Evolutionary conservation across 2,113 vertebrate genomes (phyloP).

Genomic region (Melanotaenia duboulayi): DNA sequence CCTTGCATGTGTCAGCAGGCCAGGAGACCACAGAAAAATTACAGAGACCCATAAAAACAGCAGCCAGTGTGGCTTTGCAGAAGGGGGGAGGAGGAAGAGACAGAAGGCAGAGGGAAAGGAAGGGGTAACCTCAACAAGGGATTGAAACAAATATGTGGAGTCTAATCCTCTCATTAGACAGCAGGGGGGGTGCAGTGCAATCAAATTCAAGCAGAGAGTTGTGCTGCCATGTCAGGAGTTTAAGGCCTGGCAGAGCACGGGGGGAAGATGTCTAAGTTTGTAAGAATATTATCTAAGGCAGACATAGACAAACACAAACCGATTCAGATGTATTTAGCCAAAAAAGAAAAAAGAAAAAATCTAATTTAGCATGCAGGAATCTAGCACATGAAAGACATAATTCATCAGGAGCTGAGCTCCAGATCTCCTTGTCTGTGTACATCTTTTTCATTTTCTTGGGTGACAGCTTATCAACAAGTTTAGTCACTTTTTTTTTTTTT

Average conservation of each 20-base stretch:
- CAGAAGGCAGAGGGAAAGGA: constrained; percentile 40
- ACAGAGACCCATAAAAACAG: constrained; percentile 70
- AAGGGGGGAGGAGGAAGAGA: constrained; percentile 39
- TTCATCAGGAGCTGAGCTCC: background rate
- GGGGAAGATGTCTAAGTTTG: constrained; percentile 44
- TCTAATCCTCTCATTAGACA: constrained; percentile 69
- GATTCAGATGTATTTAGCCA: background rate
- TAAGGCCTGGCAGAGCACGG: constrained; percentile 43
- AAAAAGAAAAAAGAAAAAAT: background rate
- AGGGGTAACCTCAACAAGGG: constrained; percentile 55
- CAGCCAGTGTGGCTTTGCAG: constrained; percentile 43
- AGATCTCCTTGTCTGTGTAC: background rate
- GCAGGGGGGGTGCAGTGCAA: constrained; percentile 68
- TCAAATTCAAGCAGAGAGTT: constrained; percentile 46
- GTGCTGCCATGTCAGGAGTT: constrained; percentile 48
- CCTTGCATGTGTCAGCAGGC: constrained; percentile 70
- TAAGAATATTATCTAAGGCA: constrained; percentile 56
- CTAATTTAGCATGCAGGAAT: background rate
- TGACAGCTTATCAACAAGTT: background rate
- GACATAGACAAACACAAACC: constrained; percentile 19
- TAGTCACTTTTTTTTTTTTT: background rate
- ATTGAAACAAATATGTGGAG: constrained; percentile 64
- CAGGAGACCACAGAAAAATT: constrained; percentile 49
- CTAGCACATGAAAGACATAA: background rate
- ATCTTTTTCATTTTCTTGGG: background rate